Evolutionary conservation across 2,797 vertebrate species (phyloP), one percentile per base, ranked within the genome.

Genomic region (Lutjanus argentimaculatus): DNA sequence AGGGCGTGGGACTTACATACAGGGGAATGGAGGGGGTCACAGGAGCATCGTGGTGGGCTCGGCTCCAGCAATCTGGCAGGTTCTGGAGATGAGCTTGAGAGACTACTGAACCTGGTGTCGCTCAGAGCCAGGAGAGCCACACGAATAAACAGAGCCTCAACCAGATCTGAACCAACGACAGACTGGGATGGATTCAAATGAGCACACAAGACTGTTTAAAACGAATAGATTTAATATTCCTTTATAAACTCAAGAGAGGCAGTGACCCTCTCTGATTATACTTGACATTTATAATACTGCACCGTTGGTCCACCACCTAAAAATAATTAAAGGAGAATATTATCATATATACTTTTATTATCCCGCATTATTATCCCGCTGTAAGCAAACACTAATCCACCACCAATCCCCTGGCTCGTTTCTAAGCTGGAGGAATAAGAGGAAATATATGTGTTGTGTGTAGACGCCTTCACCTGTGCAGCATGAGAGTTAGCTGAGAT

Each of bases 101-200:
- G 93, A 86, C 92, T 95, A 1, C 84, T 95, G 83, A 95, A 95
- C 85, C 88, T 95, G 87, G 94, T 95, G 89, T 95, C 94, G 0
- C 93, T 95, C 43, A 67, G 94, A 75, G 93, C 94, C 79, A 74
- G 94, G 67, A 91, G 94, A 82, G 94, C 94, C 62, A 93, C 92
- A 0, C 84, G 92, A 17, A 77, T 75, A 72, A 89, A 93, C 82
- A 82, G 91, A 83, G 67, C 88, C 40, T 94, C 94, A 0, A 92
- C 92, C 0, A 88, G 87, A 42, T 93, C 93, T 15, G 93, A 94
- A 30, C 94, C 93, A 22, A 49, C 91, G 4, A 42, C 68, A 12
- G 88, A 79, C 75, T 93, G 92, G 89, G 91, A 93, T 0, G 92
- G 78, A 12, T 85, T 87, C 36, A 84, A 92, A 83, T 95, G 67